phyloP scores from a whole-genome alignment of 2,888 invertebrate species.

The Oasisia sp. region DNA sequence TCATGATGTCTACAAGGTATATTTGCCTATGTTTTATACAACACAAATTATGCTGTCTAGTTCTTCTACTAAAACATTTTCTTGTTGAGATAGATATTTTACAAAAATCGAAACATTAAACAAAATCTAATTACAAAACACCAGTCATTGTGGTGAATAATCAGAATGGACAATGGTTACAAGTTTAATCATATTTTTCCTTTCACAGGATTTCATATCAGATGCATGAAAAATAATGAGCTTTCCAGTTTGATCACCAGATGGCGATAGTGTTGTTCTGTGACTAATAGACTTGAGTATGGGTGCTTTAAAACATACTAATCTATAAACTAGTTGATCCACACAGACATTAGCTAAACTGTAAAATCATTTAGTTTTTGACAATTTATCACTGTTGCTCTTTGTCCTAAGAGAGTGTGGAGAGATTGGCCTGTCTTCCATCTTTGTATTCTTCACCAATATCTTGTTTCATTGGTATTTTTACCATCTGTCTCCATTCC shows the following conservation, averaged over 20 bases:
- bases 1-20: conserved; percentile 60
- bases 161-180: background rate
- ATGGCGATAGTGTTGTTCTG: background rate
- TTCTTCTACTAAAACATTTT: too few species aligned
- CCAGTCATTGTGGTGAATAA: background rate
- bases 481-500: too few species aligned
- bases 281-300: background rate
- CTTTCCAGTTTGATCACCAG: background rate
- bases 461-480: too few species aligned
- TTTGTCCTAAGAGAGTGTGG: too few species aligned
- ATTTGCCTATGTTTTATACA: background rate
- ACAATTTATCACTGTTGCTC: too few species aligned
- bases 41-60: too few species aligned
- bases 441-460: too few species aligned
- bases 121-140: background rate
- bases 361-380: too few species aligned
- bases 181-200: background rate
- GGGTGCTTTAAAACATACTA: background rate
- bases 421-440: too few species aligned
- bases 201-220: background rate
- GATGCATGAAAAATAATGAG: background rate
- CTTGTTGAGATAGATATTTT: too few species aligned
- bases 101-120: background rate
- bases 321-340: background rate
- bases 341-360: conserved; percentile 17